Evolutionary conservation across 2,888 invertebrate species (phyloP), one percentile per base, ranked within the genome.

Genomic region (Volucella zonaria): DNA sequence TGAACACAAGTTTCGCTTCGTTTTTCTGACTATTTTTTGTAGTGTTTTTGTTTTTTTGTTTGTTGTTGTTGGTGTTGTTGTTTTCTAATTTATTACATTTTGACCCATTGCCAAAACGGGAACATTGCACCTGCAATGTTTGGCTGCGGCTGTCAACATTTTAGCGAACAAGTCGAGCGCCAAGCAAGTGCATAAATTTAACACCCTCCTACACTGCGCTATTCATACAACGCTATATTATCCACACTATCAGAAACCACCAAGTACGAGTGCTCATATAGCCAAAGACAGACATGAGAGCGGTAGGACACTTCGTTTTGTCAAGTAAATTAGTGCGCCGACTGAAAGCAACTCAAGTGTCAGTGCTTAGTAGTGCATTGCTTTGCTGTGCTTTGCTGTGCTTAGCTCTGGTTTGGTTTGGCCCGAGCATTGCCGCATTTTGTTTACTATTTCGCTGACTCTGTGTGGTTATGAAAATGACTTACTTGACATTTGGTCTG

Each of bases 91-190:
- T 74, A 70, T 74, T 80, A 54, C 70, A 75, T 75, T 79, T 76
- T 85, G 85, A 85, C 81, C 76, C 76, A 85, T 47, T 81, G 85
- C 85, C 85, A 85, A 85, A 85, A 68, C 42, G 85, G 81, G 81
- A 81, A 81, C 85, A 81, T 85, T 85, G 85, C 85, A 85, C 85
- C 85, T 85, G 85, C 85, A 85, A 77, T 85, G 85, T 77, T 85
- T 85, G 76, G 85, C 67, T 68, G 31, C 31, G 31, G 81, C 85
- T 81, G 85, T 85, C 85, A 85, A 85, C 85, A 67, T 76, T 85
- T 85, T 81, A 76, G 81, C 81, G 81, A 73, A 67, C 85, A 68
- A 73, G 73, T 73, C 76, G 77, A 85, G 85, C 85, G 81, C 85
- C 85, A 85, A 81, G 73, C 85, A 85, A 85, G 85, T 85, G 85